Conservation (phyloP, 2,113 vertebrate species). For the Origma solitaria region DNA sequence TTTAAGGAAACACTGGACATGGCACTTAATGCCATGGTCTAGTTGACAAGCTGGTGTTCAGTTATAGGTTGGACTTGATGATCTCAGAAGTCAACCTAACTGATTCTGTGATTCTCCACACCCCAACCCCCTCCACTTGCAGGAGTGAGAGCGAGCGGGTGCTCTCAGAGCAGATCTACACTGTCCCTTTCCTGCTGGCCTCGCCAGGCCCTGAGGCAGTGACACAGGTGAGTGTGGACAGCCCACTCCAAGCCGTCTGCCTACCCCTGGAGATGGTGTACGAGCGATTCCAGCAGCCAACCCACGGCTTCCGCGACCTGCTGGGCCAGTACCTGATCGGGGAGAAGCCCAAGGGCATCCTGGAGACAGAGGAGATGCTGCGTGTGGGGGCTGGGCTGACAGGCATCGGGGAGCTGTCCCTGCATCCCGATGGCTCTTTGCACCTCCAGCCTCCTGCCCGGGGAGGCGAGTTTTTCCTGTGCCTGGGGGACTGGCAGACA, state of each 20-base stretch:
- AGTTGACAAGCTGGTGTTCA: neutral
- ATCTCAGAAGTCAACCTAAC: neutral
- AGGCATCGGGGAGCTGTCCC: conserved; percentile 77
- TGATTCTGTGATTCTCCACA: neutral
- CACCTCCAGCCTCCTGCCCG: conserved; percentile 75
- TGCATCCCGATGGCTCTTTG: conserved; percentile 74
- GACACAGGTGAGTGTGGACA: conserved; percentile 71
- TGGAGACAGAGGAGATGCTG: conserved; percentile 88
- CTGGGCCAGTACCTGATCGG: conserved; percentile 83
- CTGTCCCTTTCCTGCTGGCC: conserved; percentile 76
- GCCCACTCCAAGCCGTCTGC: conserved; percentile 73
- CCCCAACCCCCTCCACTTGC: neutral
- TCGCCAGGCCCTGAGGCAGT: neutral
- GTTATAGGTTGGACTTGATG: neutral
- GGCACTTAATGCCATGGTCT: neutral
- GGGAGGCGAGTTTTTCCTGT: conserved; percentile 76
- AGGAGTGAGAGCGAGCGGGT: conserved; percentile 80
- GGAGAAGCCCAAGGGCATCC: conserved; percentile 84
- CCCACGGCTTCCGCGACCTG: conserved; percentile 73
- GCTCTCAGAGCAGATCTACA: conserved; percentile 76
- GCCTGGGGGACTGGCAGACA: conserved; percentile 75
- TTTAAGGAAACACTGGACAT: neutral
- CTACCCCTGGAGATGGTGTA: conserved; percentile 76
- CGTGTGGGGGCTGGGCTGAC: conserved; percentile 80
- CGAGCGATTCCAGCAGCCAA: conserved; percentile 82